Conservation (phyloP, 2,797 vertebrate genomes). For the Coilia nasus region DNA sequence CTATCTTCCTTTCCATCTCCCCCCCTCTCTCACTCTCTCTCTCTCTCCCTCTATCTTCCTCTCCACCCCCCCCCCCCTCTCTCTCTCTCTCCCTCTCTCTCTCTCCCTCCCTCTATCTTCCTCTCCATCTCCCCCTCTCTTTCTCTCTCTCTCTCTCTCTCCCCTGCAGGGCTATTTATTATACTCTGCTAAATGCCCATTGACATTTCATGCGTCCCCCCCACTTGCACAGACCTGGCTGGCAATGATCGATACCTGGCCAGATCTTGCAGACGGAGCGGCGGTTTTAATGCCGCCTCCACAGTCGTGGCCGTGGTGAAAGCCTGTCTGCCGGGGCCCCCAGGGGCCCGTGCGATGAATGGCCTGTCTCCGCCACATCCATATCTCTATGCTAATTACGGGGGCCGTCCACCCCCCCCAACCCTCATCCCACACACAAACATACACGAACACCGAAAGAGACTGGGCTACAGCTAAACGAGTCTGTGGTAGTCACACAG, state of each 20-base stretch:
- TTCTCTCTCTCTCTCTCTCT: constrained; percentile 45
- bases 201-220: constrained; percentile 73
- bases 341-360: constrained; percentile 67
- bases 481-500: background rate
- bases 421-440: constrained; percentile 51
- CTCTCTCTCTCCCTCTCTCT: constrained; percentile 36
- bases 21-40: constrained; percentile 52
- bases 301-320: constrained; percentile 45
- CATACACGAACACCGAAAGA: constrained; percentile 44
- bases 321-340: constrained; percentile 57
- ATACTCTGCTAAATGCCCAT: constrained; percentile 72
- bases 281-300: constrained; percentile 61
- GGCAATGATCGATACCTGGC: constrained; percentile 71
- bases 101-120: background rate
- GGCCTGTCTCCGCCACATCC: constrained; percentile 69
- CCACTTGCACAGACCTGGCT: constrained; percentile 68
- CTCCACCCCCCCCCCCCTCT: background rate
- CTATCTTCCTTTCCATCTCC: background rate
- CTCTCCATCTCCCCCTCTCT: constrained; percentile 25
- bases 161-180: constrained; percentile 68
- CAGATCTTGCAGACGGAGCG: constrained; percentile 48
- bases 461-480: background rate
- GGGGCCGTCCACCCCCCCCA: constrained; percentile 46
- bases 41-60: constrained; percentile 47
- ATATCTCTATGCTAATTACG: constrained; percentile 73